Base-by-base conservation (phyloP, 2,797 vertebrate genomes). In the Esox masquinongy region DNA sequence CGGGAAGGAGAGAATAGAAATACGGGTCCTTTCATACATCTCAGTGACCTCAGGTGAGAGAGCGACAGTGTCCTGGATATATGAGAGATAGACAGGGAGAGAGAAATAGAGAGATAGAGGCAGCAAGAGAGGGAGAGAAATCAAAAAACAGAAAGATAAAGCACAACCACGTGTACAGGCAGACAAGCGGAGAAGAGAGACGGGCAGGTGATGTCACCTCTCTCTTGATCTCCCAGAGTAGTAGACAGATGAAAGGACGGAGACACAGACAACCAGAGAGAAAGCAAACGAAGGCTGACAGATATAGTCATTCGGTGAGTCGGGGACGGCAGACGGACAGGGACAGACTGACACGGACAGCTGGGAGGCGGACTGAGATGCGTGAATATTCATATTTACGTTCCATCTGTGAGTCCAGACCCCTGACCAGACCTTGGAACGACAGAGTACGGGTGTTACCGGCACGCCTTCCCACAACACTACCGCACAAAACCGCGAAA, bases 371-470 rank as follows among this genome's bases (percentile, higher is more conserved):
- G 86, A 92, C 91, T 92, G 92, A 93, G 90, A 93, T 92, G 91
- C 89, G 92, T 92, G 90, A 88, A 88, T 88, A 87, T 89, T 93
- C 84, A 94, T 93, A 94, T 92, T 93, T 94, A 94, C 92, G 91
- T 92, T 91, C 86, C 89, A 83, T 92, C 89, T 89, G 90, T 89
- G 88, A 88, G 86, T 92, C 91, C 93, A 91, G 90, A 90, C 89
- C 91, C 89, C 84, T 92, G 94, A 91, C 89, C 91, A 93, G 93
- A 94, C 92, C 92, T 93, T 93, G 87, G 88, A 92, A 93, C 82
- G 88, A 92, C 91, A 93, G 91, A 93, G 90, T 87, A 92, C 81
- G 87, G 86, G 82, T 66, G 85, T 93, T 93, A 93, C 79, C 75
- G 51, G 39, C 73, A n/a, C 86, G 87, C 88, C 87, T 89, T 86